A percentile compares a stretch with the other conserved stretches of the same genome.
These are phyloP conservation scores for Poecilia velifera DNA, from an alignment of 2,797 vertebrate species.

Conservation along the genomic window DNA sequence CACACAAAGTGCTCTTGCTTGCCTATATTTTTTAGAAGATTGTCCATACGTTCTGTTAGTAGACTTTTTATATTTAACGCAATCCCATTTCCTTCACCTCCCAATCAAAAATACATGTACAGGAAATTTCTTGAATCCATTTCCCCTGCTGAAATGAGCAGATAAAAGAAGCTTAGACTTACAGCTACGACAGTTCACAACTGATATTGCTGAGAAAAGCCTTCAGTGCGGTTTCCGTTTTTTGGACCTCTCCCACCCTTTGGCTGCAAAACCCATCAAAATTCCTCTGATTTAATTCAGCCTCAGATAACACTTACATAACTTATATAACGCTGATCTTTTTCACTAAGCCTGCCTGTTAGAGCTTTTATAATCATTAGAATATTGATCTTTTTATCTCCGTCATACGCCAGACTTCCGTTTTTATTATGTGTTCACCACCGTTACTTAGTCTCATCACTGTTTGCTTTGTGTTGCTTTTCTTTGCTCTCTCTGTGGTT, in stretches of 20 bases:
- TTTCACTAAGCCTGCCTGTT: background rate
- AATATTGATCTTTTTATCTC: background rate
- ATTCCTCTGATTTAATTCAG: slow-evolving; percentile 3
- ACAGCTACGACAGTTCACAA: background rate
- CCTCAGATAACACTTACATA: background rate
- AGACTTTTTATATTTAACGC: background rate
- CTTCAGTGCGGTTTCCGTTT: background rate
- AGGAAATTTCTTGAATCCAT: slow-evolving; percentile 1
- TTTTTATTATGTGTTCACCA: background rate
- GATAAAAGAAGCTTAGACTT: background rate
- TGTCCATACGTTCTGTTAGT: background rate
- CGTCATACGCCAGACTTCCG: background rate
- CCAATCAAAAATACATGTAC: background rate
- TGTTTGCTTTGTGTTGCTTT: background rate
- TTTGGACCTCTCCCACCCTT: background rate
- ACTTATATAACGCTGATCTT: background rate
- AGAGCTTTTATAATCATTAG: background rate
- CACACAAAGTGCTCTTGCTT: too few species aligned
- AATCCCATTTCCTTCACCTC: background rate
- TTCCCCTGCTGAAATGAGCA: background rate
- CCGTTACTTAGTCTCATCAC: background rate
- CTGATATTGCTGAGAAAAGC: background rate
- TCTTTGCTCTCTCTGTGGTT: background rate
- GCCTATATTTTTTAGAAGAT: background rate
- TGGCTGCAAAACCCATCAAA: background rate